These are phyloP conservation scores for Leucopsar rothschildi DNA, from an alignment of 2,113 vertebrate species.

Conservation along the genomic window DNA sequence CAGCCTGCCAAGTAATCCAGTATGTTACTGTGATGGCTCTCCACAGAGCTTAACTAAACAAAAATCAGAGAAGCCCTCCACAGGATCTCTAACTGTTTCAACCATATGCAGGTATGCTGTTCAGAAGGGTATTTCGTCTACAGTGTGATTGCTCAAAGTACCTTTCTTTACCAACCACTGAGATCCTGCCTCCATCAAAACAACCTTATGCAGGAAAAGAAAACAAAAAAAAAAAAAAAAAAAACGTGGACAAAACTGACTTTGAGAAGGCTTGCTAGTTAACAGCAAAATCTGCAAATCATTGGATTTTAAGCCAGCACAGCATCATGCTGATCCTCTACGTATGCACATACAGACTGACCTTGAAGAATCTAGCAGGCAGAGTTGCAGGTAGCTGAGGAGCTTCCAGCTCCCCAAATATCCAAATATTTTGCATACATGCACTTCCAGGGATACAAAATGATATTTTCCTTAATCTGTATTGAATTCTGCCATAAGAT, in stretches of 20 bases:
- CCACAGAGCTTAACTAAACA: neutral
- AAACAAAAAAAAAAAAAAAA: neutral
- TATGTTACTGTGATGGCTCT: neutral
- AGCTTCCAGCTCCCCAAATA: neutral
- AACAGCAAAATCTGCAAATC: neutral
- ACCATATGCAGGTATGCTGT: neutral
- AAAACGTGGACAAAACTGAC: neutral
- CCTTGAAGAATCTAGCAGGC: neutral
- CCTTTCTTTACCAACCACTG: neutral
- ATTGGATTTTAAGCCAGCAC: neutral
- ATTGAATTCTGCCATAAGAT: neutral
- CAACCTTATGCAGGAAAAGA: neutral
- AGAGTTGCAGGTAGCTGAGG: neutral
- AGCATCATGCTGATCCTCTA: neutral
- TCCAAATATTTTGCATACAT: neutral
- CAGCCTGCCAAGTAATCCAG: conserved; percentile 25
- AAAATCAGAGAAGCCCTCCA: neutral
- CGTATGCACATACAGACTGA: neutral
- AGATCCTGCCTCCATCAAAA: neutral
- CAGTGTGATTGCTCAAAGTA: neutral
- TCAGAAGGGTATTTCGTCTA: neutral
- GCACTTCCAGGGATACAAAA: neutral
- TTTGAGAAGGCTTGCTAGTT: neutral
- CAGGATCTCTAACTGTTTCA: neutral
- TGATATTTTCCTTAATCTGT: neutral